Evolutionary conservation across 35 echinoderm and acorn worm species (phyloP), one percentile per base, ranked within the genome.

Genomic region (Strongylocentrotus purpuratus): DNA sequence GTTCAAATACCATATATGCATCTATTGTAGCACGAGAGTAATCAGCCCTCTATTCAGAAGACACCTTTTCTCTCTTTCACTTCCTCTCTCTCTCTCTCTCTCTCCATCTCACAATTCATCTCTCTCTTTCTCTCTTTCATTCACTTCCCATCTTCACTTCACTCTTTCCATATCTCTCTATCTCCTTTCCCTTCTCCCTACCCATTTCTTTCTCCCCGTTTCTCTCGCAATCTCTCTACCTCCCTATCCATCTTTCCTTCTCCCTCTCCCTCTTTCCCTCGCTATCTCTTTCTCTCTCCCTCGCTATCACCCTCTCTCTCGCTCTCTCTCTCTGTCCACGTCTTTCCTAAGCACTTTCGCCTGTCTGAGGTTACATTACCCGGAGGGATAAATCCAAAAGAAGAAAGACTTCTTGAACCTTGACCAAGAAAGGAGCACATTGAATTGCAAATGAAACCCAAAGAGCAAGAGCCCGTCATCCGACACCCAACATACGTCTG

Each of bases 321-420:
- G 4, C 28, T 88, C 5, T 89, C 87, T 28, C 31, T 33, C n/a
- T 45, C 87, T 89, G 31, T 89, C 87, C 87, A 45, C 87, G 45
- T 89, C 33, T 45, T 46, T 45, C 87, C 45, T 89, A 46, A 89
- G 87, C 87, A 89, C 87, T 89, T 89, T 89, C n/a, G 45, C 32
- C 33, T 45, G 45, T 89, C 33, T 45, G 87, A 33, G 45, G 87
- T 89, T 89, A 89, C 45, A 89, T 89, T 46, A 89, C 87, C 87
- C 87, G 33, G 20, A 89, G 87, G 87, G 32, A 89, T 89, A 46
- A 45, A 45, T 33, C 87, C 45, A 46, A 89, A 89, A 89, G 45
- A 45, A 46, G 87, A 89, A 89, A 46, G 87, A 89, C 87, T 89
- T 89, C 87, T 89, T 89, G 87, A 89, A 89, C 87, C 87, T 89